Evolutionary conservation across 2,797 vertebrate genomes (phyloP).

Genomic region (Rhyacichthys aspro): DNA sequence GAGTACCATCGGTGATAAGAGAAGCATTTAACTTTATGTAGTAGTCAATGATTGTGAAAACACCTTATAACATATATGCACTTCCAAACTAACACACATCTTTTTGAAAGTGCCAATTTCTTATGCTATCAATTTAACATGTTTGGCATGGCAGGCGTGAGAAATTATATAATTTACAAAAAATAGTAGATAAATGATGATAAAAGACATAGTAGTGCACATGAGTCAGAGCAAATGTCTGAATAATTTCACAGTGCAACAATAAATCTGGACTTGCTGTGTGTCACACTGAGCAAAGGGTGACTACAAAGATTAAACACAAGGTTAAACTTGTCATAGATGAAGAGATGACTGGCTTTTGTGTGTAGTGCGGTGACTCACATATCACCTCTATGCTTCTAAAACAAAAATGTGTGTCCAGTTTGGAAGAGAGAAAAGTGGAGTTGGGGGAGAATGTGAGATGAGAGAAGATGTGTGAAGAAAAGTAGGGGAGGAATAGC

Average conservation of each 20-base stretch:
- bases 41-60: no score
- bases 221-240: slow-evolving; percentile 45
- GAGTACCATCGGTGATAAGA: no score
- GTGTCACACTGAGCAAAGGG: slow-evolving; percentile 46
- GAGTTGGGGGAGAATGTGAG: slow-evolving; percentile 33
- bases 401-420: slow-evolving; percentile 66
- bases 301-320: slow-evolving; percentile 50
- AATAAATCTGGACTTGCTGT: slow-evolving; percentile 30
- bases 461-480: slow-evolving; percentile 73
- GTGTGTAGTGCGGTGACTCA: slow-evolving; percentile 56
- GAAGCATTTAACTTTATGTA: no score
- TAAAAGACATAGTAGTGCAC: slow-evolving; percentile 9
- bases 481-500: slow-evolving; percentile 77
- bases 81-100: no score
- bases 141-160: no score
- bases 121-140: no score
- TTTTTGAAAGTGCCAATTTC: no score
- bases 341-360: slow-evolving; percentile 41
- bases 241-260: slow-evolving; percentile 50
- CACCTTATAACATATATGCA: no score
- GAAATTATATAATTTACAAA: neutral
- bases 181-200: neutral
- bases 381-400: slow-evolving; percentile 45
- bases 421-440: slow-evolving; percentile 38
- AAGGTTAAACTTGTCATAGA: slow-evolving; percentile 50